Evolutionary conservation across 2,888 invertebrate species (phyloP), one percentile per base, ranked within the genome.

Genomic region (Abrostola triplasia): DNA sequence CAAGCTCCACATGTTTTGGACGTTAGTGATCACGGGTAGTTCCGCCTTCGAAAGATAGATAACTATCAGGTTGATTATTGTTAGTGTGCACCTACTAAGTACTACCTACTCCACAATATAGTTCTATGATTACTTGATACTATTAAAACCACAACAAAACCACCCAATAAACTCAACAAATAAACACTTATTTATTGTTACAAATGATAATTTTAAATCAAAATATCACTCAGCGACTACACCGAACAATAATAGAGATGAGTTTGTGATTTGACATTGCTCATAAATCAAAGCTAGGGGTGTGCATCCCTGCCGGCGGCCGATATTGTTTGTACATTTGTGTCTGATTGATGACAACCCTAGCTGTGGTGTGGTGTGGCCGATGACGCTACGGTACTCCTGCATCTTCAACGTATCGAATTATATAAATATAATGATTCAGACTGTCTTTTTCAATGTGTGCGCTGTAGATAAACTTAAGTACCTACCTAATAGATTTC

Each of bases 241-340:
- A 67, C 73, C 59, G 69, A 76, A 76, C 80, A 81, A 76, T 82
- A 80, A 81, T 80, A 77, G 79, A 80, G 81, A 84, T 83, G 83
- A 84, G 76, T 75, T 75, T 77, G 80, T 79, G 73, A 83, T 83
- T 80, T 76, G 82, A 73, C 75, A 76, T 64, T 67, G 57, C 62
- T 75, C 74, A 86, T 89, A 89, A 90, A 90, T 88, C 87, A 86
- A 76, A 73, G 74, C n/a, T 47, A 62, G 67, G 73, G 72, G 79
- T 71, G 70, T 67, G 74, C 67, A 57, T 62, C 75, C 76, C 77
- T 73, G 74, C 65, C 73, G 67, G 69, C 67, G 61, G 71, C 72
- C 74, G 84, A 77, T 84, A 91, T 92, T 91, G 90, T 91, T 91
- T 89, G 84, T 88, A 83, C 86, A 85, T 92, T 91, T 91, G 87